Base-by-base conservation (phyloP, 2,888 invertebrate species). In the Archips crataeganus region DNA sequence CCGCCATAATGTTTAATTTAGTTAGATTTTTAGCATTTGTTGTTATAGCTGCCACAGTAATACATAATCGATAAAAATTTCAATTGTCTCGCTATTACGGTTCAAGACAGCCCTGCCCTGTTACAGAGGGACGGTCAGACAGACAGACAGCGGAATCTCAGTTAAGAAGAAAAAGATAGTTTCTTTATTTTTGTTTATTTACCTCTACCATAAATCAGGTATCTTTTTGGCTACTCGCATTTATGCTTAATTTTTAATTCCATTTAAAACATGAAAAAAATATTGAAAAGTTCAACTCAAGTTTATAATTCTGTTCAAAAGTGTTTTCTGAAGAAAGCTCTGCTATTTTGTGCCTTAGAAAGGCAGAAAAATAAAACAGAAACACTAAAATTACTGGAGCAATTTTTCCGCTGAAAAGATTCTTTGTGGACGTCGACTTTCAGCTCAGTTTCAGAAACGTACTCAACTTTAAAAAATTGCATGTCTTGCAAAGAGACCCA, bases 311-410 rank as follows among this genome's bases (percentile, higher is more conserved):
- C 49, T 1, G 49, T 49, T 13, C 2, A 49, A 13, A 49, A 49
- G 49, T 49, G n/a, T 49, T 49, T 49, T 49, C 13, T 13, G 49
- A 67, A 42, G 49, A 67, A 42, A 39, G 42, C n/a, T 23, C 32
- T 32, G 57, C 23, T 67, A 34, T 34, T 59, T 59, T 11, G 59
- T 9, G 23, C 45, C 8, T 42, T 42, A 32, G 42, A 51, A 60
- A 3, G 51, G 39, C 69, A 42, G 49, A 5, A 69, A 69, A 69
- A 69, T 49, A 51, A 69, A 61, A 49, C n/a, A 32, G 39, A 62
- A 51, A 61, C 51, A 62, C 15, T 45, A 36, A 45, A 68, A 39
- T 49, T 45, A 47, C 54, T 15, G 32, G 47, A 67, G 69, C 49
- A 70, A 34, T 54, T 10, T n/a, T 32, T 34, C 13, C 34, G 15